Conservation (phyloP, 2,888 invertebrate genomes). For the Slavum lentiscoides region DNA sequence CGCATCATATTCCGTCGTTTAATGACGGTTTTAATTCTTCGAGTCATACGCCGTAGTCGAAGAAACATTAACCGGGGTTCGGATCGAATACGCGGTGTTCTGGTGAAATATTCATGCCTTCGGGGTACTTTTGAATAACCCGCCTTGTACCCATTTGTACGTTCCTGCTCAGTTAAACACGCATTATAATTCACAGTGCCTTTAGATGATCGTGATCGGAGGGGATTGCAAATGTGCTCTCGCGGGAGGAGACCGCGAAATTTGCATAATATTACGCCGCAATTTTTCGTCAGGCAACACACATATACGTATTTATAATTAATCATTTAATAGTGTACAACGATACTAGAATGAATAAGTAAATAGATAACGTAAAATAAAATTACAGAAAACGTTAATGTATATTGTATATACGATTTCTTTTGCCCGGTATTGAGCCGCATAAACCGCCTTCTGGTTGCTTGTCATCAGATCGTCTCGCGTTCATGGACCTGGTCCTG, state of each 20-base stretch:
- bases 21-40: not conserved
- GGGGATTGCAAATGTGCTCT: not conserved
- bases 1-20: not conserved
- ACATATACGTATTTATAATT: no score
- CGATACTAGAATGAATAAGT: no score
- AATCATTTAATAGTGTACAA: no score
- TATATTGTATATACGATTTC: no score
- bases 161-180: not conserved
- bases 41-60: not conserved
- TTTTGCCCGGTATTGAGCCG: no score
- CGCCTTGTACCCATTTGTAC: not conserved
- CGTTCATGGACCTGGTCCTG: no score
- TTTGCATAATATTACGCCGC: not conserved
- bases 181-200: not conserved
- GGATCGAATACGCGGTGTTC: not conserved
- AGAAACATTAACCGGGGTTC: not conserved
- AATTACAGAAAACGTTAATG: no score
- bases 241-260: not conserved
- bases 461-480: no score
- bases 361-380: no score
- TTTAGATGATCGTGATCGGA: constrained; percentile 6
- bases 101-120: not conserved
- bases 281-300: no score
- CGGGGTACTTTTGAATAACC: not conserved
- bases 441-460: no score